These are phyloP conservation scores for Coelogynopora nodosa DNA, from an alignment of 2,888 invertebrate genomes.

Conservation along the genomic window DNA sequence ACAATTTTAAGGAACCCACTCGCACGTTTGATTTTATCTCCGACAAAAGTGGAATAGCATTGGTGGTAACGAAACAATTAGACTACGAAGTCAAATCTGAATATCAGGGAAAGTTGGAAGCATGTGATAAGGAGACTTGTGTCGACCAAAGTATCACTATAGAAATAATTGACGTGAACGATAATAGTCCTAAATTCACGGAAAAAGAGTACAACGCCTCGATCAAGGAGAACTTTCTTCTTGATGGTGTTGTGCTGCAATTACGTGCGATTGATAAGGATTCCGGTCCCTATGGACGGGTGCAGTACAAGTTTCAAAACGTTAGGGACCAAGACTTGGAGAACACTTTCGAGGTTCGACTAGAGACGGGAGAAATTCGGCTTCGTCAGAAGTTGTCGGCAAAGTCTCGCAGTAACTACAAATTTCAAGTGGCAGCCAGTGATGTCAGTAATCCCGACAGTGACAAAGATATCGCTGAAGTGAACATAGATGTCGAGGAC, in stretches of 20 bases:
- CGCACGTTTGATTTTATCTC: neutral
- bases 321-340: constrained; percentile 23
- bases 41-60: neutral
- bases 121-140: constrained; percentile 30
- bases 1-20: constrained; percentile 11
- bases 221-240: neutral
- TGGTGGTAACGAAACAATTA: neutral
- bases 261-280: constrained; percentile 8
- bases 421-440: constrained; percentile 29
- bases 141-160: neutral
- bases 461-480: constrained; percentile 32
- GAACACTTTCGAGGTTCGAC: constrained; percentile 20
- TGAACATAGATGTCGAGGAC: constrained; percentile 10
- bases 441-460: constrained; percentile 36
- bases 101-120: constrained; percentile 16
- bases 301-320: neutral
- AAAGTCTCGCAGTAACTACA: constrained; percentile 1
- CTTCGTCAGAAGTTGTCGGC: constrained; percentile 30
- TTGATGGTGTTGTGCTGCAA: neutral
- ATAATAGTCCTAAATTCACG: constrained; percentile 38
- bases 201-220: neutral
- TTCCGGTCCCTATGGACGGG: constrained; percentile 32
- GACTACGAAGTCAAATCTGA: constrained; percentile 25
- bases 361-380: constrained; percentile 29
- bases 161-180: constrained; percentile 38